Conservation (phyloP, 2,888 invertebrate species). For the Caenorhabditis imperialis region DNA sequence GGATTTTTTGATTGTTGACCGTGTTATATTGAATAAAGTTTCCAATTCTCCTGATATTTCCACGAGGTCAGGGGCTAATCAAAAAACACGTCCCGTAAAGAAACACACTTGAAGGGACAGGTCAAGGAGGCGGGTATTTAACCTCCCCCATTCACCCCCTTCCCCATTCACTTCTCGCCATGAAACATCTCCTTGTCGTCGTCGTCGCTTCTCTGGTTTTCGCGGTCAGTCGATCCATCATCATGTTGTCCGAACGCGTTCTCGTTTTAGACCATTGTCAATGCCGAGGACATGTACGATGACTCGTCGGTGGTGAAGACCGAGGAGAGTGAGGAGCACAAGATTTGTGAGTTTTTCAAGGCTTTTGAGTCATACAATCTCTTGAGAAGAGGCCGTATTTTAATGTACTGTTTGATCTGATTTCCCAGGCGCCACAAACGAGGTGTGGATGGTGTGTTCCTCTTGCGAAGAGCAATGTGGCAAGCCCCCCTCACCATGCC, state of each 20-base stretch:
- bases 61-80: too few relatives aligned
- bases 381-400: too few relatives aligned
- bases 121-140: too few relatives aligned
- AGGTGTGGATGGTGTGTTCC: slow-evolving; percentile 64
- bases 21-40: too few relatives aligned
- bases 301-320: slow-evolving; percentile 32
- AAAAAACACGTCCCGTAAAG: too few relatives aligned
- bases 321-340: slow-evolving; percentile 25
- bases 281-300: slow-evolving; percentile 46
- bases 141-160: slow-evolving; percentile 19
- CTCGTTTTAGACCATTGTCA: slow-evolving; percentile 30
- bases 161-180: slow-evolving; percentile 1
- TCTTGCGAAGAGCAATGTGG: slow-evolving; percentile 61
- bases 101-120: too few relatives aligned
- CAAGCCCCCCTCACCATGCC: slow-evolving; percentile 43
- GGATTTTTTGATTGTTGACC: slow-evolving; percentile 9
- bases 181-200: slow-evolving; percentile 32
- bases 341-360: slow-evolving; percentile 22
- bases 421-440: slow-evolving; percentile 52
- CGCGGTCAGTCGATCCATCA: slow-evolving; percentile 23
- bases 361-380: too few relatives aligned
- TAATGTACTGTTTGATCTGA: background rate
- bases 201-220: slow-evolving; percentile 35
- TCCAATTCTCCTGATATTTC: too few relatives aligned
- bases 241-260: slow-evolving; percentile 11